phyloP scores from a whole-genome alignment of 2,797 vertebrate genomes.

The Micrastur ruficollis region DNA sequence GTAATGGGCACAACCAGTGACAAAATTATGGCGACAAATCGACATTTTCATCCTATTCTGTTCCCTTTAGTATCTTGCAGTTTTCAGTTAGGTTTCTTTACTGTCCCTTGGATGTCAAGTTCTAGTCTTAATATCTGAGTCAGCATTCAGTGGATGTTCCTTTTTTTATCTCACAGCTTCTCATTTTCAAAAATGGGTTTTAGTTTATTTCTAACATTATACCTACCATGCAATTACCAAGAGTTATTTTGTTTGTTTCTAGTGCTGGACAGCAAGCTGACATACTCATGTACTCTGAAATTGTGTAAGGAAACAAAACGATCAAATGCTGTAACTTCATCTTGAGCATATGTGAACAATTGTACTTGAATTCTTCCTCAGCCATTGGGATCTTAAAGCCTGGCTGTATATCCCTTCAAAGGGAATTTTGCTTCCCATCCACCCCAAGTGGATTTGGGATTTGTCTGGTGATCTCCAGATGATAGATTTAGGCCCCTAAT shows the following conservation, averaged over 20 bases:
- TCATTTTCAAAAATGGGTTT: neutral
- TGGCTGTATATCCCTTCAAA: neutral
- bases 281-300: neutral
- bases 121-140: neutral
- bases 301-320: neutral
- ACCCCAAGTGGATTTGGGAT: neutral
- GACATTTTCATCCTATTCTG: neutral
- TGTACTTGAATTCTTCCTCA: neutral
- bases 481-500: neutral
- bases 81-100: neutral
- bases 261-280: conserved; percentile 20
- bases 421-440: neutral
- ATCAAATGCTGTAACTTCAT: neutral
- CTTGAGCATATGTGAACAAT: neutral
- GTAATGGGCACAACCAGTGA: neutral
- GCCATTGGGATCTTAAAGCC: neutral
- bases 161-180: neutral
- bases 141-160: neutral
- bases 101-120: neutral
- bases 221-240: neutral
- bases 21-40: neutral
- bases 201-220: neutral
- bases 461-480: neutral
- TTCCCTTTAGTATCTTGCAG: neutral
- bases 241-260: conserved; percentile 49